Base-by-base conservation (phyloP, 2,888 invertebrate species). In the Yponomeuta sedellus region DNA sequence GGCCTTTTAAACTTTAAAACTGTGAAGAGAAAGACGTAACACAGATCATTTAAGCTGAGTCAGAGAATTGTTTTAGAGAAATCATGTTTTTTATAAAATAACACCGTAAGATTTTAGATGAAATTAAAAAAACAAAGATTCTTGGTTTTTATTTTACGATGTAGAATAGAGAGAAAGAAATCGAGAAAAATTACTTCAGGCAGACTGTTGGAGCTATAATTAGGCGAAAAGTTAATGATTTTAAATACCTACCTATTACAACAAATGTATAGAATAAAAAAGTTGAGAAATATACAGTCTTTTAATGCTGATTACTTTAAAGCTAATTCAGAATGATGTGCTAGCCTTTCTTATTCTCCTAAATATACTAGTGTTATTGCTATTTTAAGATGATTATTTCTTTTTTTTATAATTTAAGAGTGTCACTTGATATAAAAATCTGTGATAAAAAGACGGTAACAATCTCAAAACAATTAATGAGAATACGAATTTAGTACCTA, bases 281-380 rank as follows among this genome's bases (percentile, higher is more conserved):
- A 70, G 69, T 71, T 69, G 66, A 72, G 70, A 70, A 72, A 72
- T 71, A 71, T 57, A 75, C 77, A 79, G 77, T 79, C 77, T 77
- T 75, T 52, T 69, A 71, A 74, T 66, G 72, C 70, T 28, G 66
- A 64, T 44, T 66, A 67, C 66, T 52, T 64, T 69, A 70, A 69
- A 71, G 69, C 69, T 68, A 69, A 58, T 12, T 64, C 66, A 59
- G 66, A 67, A 19, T 22, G 64, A 64, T 64, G 64, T 64, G 64
- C 64, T 64, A 64, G 64, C 64, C 16, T 63, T 63, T 63, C n/a
- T 63, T 63, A 63, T 16, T 12, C 5, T 16, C 40, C 63, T 63
- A 63, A 63, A 44, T 28, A 61, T 20, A 16, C 19, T 44, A 63
- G 44, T 11, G 12, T 56, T 64, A 64, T 63, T 56, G 64, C 64